These are phyloP conservation scores for Scolopax bukidnonensis DNA, from an alignment of 2,797 vertebrate genomes.

Conservation along the genomic window DNA sequence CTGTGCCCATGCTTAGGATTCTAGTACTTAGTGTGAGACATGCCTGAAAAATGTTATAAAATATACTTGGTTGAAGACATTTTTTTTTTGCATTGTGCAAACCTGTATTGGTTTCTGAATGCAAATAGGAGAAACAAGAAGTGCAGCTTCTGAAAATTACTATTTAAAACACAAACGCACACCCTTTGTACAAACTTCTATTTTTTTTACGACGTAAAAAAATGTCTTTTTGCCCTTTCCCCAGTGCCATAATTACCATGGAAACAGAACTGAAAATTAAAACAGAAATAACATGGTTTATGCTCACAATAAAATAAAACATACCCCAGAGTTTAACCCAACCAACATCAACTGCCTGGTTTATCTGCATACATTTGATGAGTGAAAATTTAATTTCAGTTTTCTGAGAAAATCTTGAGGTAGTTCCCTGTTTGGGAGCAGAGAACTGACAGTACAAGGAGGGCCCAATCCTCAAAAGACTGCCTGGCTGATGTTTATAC, in stretches of 20 bases:
- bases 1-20: not conserved
- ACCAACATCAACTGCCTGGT: slow-evolving; percentile 26
- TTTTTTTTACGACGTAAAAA: slow-evolving; percentile 59
- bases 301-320: slow-evolving; percentile 66
- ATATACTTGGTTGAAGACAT: not conserved
- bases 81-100: not conserved
- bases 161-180: slow-evolving; percentile 4
- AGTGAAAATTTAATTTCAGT: not conserved
- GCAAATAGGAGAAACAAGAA: slow-evolving; percentile 13
- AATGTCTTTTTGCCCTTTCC: slow-evolving; percentile 48
- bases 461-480: not conserved
- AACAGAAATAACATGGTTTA: slow-evolving; percentile 71
- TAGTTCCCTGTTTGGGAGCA: not conserved
- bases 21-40: not conserved
- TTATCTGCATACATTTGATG: not conserved
- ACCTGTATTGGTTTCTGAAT: slow-evolving; percentile 30
- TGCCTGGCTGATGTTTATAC: not conserved
- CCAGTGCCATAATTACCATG: slow-evolving; percentile 77
- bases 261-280: slow-evolving; percentile 79
- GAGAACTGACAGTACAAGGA: not conserved
- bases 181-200: not conserved
- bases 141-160: slow-evolving; percentile 49
- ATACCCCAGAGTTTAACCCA: slow-evolving; percentile 56
- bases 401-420: not conserved
- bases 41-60: not conserved